Conservation (phyloP, 2,888 invertebrate genomes). For the Linnaemya vulpina region DNA sequence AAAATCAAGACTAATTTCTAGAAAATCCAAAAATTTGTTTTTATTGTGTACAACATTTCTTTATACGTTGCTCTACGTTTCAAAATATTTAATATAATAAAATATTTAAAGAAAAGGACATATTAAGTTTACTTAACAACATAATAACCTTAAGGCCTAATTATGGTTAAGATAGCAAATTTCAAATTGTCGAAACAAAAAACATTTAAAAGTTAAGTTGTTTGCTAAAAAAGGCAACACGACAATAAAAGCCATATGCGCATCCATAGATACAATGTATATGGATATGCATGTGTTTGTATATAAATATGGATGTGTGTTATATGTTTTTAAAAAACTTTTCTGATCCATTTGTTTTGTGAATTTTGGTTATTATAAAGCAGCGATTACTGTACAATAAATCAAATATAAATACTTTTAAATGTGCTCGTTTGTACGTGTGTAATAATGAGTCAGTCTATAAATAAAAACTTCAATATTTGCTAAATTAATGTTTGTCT, state of each 20-base stretch:
- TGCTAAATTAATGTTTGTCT: conserved; percentile 27
- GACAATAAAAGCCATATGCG: conserved; percentile 44
- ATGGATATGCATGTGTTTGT: neutral
- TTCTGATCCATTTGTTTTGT: conserved; percentile 14
- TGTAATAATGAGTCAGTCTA: conserved; percentile 33
- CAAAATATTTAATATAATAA: too few species aligned
- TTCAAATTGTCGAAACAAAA: conserved; percentile 40
- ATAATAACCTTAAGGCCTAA: conserved; percentile 57
- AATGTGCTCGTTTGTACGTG: neutral
- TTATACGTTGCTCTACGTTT: too few species aligned
- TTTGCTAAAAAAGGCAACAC: conserved; percentile 56
- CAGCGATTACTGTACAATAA: conserved; percentile 36
- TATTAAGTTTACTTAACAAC: neutral
- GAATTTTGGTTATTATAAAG: conserved; percentile 1
- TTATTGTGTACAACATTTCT: too few species aligned
- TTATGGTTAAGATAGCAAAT: conserved; percentile 60
- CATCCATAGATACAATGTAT: neutral
- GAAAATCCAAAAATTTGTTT: too few species aligned
- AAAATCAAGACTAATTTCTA: too few species aligned
- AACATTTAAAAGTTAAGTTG: conserved; percentile 39
- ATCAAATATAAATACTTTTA: conserved; percentile 9
- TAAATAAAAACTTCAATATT: conserved; percentile 39
- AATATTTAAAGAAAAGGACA: neutral
- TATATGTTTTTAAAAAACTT: conserved; percentile 41
- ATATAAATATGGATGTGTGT: neutral